These are phyloP conservation scores for Valencia hispanica DNA, from an alignment of 2,797 vertebrate species.

Conservation along the genomic window DNA sequence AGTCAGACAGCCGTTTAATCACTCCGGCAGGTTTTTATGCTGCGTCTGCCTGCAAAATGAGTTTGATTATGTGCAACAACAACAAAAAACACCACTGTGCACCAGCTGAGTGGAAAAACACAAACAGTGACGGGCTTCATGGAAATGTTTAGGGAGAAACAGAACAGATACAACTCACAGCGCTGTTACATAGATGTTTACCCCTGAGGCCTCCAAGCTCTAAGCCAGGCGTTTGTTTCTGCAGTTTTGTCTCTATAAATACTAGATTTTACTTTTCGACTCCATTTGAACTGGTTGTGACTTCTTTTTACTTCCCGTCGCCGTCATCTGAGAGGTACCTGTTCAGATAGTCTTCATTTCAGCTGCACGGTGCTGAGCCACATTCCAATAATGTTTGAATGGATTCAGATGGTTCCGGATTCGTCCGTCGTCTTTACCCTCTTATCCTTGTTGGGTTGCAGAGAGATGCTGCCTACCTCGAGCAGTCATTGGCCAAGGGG, in stretches of 20 bases:
- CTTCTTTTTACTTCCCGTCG: neutral
- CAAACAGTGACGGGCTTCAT: neutral
- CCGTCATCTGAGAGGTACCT: neutral
- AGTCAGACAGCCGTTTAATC: neutral
- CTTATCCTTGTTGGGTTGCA: neutral
- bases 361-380: neutral
- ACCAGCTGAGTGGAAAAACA: neutral
- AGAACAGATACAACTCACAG: slow-evolving; percentile 6
- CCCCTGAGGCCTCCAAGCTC: slow-evolving; percentile 35
- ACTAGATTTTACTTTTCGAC: neutral
- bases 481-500: too few species aligned
- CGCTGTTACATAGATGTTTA: slow-evolving; percentile 40
- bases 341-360: neutral
- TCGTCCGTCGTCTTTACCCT: neutral
- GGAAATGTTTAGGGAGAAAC: neutral
- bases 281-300: too few species aligned
- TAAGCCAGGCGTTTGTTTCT: neutral
- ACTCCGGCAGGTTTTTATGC: neutral
- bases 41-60: neutral
- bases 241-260: neutral
- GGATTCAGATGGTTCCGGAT: neutral
- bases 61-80: neutral
- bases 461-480: neutral
- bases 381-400: too few species aligned
- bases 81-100: neutral